Percentiles rank a stretch among this genome's conserved stretches.
phyloP scores from a whole-genome alignment of 2,888 invertebrate species.

The Perdita meconis region DNA sequence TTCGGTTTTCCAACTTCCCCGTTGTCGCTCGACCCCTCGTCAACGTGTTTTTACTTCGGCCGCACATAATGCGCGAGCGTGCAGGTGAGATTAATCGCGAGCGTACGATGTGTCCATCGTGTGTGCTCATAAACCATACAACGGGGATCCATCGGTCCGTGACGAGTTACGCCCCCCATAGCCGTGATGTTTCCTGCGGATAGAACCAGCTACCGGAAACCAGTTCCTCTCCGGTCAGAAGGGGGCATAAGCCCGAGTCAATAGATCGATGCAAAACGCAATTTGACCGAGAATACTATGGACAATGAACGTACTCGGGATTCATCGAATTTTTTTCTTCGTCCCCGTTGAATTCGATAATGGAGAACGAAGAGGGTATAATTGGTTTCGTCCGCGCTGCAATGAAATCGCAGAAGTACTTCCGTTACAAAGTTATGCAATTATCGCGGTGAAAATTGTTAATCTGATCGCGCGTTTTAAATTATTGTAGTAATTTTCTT shows the following conservation, averaged over 20 bases:
- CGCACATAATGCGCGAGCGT: slow-evolving; percentile 61
- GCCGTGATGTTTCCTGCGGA: slow-evolving; percentile 74
- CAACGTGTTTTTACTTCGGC: slow-evolving; percentile 25
- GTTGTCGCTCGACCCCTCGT: not conserved
- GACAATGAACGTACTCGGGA: slow-evolving; percentile 11
- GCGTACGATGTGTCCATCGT: slow-evolving; percentile 61
- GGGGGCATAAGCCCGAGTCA: slow-evolving; percentile 45
- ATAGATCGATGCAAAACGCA: slow-evolving; percentile 63
- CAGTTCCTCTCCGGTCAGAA: slow-evolving; percentile 36
- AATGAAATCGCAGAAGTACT: not conserved
- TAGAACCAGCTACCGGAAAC: slow-evolving; percentile 65
- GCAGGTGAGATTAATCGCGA: slow-evolving; percentile 66
- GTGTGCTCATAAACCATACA: slow-evolving; percentile 69
- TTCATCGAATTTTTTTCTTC: slow-evolving; percentile 46
- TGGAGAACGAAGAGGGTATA: slow-evolving; percentile 19
- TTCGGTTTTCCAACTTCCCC: not conserved
- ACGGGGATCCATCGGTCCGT: slow-evolving; percentile 72
- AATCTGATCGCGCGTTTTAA: not conserved
- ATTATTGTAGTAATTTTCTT: not conserved
- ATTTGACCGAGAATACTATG: slow-evolving; percentile 48
- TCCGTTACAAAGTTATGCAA: not conserved
- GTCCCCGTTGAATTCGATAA: slow-evolving; percentile 22
- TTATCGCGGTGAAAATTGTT: not conserved
- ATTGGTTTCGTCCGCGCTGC: slow-evolving; percentile 23
- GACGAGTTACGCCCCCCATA: slow-evolving; percentile 69